Evolutionary conservation across 2,113 vertebrate species (phyloP), one percentile per base, ranked within the genome.

Genomic region (Saguinus midas): DNA sequence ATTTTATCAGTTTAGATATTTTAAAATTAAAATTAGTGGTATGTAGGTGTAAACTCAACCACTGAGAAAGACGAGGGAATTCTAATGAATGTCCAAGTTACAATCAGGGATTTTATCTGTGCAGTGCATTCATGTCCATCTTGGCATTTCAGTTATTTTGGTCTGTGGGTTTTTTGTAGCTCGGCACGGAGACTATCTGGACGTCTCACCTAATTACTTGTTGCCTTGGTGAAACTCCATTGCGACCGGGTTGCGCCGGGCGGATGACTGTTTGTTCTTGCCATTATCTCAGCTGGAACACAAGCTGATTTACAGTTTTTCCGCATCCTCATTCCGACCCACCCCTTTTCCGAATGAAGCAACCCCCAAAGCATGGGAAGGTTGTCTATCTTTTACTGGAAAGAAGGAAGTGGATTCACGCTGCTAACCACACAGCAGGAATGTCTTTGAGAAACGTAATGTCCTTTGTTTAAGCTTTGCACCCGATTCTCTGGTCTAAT

Each of bases 391-490:
- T 55, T 4, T 58, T 23, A 18, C 70, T 29, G 23, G 50, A 81
- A 37, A 13, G 0, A 4, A 43, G 10, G n/a, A 66, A 13, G 13
- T 9, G 20, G n/a, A 13, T 5, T 10, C 45, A 7, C 1, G 0
- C 66, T 1, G 6, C 14, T 37, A 7, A 64, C 43, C 57, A 8
- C 55, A 52, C 55, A 27, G 4, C 27, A 25, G 35, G 80, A 23
- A 18, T 10, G 1, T 66, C 72, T 37, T 27, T 40, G 23, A 40
- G 11, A 13, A 73, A 70, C 18, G 0, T 64, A 64, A 64, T 32
- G 48, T 57, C 21, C 21, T 90, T 35, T 61, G 25, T 45, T 81
- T 82, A 21, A 0, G 40, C 76, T 80, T 70, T 61, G 18, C 23
- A 55, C 43, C 7, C 16, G 16, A 37, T 66, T 48, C 25, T 50